A percentile compares a stretch with the other conserved stretches of the same genome.
phyloP scores from a whole-genome alignment of 2,113 vertebrate species.

The Dryoscopus gambensis region DNA sequence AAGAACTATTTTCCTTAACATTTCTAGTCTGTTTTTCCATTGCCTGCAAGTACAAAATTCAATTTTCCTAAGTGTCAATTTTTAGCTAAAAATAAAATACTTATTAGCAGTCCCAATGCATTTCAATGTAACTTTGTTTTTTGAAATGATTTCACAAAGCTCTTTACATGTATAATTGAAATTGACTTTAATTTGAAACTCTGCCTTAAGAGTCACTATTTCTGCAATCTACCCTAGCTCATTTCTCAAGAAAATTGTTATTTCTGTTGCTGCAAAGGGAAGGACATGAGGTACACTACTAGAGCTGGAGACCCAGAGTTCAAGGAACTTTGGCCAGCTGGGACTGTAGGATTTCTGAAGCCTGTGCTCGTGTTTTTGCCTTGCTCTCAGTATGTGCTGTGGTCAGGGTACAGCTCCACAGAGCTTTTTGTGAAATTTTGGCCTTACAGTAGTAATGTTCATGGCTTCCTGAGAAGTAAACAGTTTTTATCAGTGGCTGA shows the following conservation, averaged over 20 bases:
- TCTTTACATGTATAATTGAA: conserved; percentile 16
- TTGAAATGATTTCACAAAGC: neutral
- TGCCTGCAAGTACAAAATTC: neutral
- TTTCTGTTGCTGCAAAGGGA: neutral
- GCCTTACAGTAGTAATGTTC: neutral
- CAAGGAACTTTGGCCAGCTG: neutral
- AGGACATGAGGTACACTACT: rapidly evolving
- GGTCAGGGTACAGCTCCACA: neutral
- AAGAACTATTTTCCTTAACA: neutral
- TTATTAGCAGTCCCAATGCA: neutral
- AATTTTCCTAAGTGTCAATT: conserved; percentile 17
- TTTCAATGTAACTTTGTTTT: neutral
- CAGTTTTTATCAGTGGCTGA: neutral
- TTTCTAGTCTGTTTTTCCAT: neutral
- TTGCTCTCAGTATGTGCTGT: neutral
- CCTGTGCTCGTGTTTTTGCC: rapidly evolving
- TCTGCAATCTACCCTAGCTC: neutral
- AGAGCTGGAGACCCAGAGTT: neutral
- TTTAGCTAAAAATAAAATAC: conserved; percentile 26
- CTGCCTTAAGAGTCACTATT: neutral
- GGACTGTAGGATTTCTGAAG: neutral
- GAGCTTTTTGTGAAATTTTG: neutral
- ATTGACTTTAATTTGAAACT: conserved; percentile 9
- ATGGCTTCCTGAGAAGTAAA: neutral
- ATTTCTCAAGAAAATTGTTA: neutral